phyloP scores from a whole-genome alignment of 2,113 vertebrate species.

The Oreochromis niloticus region DNA sequence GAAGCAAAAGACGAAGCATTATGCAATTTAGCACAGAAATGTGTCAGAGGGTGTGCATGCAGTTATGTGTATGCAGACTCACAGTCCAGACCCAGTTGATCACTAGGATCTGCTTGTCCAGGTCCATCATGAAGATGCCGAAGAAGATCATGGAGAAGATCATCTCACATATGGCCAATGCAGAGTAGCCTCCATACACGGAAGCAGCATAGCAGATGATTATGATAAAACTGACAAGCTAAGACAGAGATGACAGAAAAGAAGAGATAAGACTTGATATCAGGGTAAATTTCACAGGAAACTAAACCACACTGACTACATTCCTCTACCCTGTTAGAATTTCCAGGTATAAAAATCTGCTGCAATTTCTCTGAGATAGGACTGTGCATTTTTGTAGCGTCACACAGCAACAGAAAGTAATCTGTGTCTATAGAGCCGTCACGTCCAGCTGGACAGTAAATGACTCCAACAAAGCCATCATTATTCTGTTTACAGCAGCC shows the following conservation, averaged over 20 bases:
- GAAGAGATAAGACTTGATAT: accelerated
- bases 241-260: neutral
- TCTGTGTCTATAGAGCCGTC: neutral
- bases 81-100: constrained; percentile 77
- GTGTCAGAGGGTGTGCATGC: accelerated
- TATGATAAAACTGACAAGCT: constrained; percentile 67
- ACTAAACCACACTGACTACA: neutral
- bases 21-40: neutral
- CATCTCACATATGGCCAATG: constrained; percentile 69
- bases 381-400: neutral
- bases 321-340: neutral
- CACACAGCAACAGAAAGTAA: neutral
- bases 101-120: constrained; percentile 68
- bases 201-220: constrained; percentile 73
- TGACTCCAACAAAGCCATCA: neutral
- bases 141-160: constrained; percentile 66
- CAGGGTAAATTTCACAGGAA: neutral
- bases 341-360: neutral
- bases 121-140: constrained; percentile 67
- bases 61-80: constrained; percentile 21
- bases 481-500: neutral
- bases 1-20: neutral
- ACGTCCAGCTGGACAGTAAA: neutral
- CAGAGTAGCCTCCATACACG: constrained; percentile 14
- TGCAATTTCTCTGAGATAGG: neutral